Conservation (phyloP, 2,888 invertebrate genomes). For the Catocala fraxini region DNA sequence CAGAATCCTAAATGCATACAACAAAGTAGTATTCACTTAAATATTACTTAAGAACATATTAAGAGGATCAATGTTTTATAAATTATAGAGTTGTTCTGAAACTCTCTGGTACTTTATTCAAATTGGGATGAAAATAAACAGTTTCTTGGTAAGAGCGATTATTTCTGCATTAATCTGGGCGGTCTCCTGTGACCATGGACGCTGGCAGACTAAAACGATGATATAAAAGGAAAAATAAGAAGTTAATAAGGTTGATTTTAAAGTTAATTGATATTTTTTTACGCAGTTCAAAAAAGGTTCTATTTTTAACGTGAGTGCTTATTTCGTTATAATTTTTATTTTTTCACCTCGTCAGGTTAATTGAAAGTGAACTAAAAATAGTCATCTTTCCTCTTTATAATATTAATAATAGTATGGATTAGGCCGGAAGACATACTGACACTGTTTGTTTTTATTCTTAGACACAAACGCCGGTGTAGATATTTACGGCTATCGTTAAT, state of each 20-base stretch:
- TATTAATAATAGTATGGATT: too few species aligned
- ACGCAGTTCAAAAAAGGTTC: too few species aligned
- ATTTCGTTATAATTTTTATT: too few species aligned
- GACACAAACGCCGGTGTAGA: slow-evolving; percentile 4
- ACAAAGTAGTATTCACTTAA: slow-evolving; percentile 28
- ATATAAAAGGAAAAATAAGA: too few species aligned
- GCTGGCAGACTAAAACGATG: background rate
- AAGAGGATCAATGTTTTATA: slow-evolving; percentile 22
- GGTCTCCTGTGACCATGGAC: background rate
- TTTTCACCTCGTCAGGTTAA: too few species aligned
- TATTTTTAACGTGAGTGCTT: too few species aligned
- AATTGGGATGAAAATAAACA: slow-evolving; percentile 9
- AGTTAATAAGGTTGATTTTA: too few species aligned
- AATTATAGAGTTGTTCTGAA: slow-evolving; percentile 29
- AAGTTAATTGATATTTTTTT: too few species aligned
- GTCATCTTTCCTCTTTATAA: too few species aligned
- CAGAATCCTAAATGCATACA: slow-evolving; percentile 14
- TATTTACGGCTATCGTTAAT: background rate
- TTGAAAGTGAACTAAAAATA: too few species aligned
- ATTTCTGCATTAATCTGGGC: slow-evolving; percentile 34
- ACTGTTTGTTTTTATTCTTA: slow-evolving; percentile 1
- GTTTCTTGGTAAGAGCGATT: slow-evolving; percentile 35
- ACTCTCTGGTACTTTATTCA: slow-evolving; percentile 18
- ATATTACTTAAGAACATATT: slow-evolving; percentile 43
- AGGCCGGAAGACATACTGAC: too few species aligned